Evolutionary conservation across 2,888 invertebrate genomes (phyloP).

Genomic region (Eupithecia insigniata): DNA sequence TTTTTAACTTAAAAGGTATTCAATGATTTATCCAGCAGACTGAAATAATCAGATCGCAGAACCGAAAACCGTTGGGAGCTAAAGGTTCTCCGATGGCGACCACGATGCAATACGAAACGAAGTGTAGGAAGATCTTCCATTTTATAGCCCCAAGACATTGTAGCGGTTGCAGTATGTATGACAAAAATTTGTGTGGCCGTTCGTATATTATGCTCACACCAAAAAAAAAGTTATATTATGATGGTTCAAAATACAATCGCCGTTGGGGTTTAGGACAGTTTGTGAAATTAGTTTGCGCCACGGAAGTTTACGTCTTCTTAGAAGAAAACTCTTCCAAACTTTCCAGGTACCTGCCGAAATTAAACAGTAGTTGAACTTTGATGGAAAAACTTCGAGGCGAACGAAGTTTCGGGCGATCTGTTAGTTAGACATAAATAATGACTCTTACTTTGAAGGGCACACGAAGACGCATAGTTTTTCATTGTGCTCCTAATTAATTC

Average conservation of each 20-base stretch:
- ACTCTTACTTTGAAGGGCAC: background rate
- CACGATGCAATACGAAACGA: too few relatives aligned
- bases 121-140: too few relatives aligned
- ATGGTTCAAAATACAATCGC: background rate
- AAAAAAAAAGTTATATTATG: background rate
- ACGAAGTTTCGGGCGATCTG: slow-evolving; percentile 8
- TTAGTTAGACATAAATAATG: slow-evolving; percentile 10
- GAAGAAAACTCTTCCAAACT: background rate
- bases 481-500: background rate
- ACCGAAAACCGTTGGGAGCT: too few relatives aligned
- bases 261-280: background rate
- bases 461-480: background rate
- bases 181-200: too few relatives aligned
- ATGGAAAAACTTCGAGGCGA: slow-evolving; percentile 12
- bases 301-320: background rate
- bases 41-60: too few relatives aligned
- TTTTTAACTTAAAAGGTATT: background rate
- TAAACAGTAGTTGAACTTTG: slow-evolving; percentile 16
- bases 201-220: too few relatives aligned
- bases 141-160: too few relatives aligned
- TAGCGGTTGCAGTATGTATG: too few relatives aligned
- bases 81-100: too few relatives aligned
- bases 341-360: slow-evolving; percentile 4
- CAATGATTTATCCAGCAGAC: too few relatives aligned
- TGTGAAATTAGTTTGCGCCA: background rate